Evolutionary conservation across 1,140 invertebrate species (phyloP), one percentile per base, ranked within the genome.

Genomic region (Macrosteles quadrilineatus): DNA sequence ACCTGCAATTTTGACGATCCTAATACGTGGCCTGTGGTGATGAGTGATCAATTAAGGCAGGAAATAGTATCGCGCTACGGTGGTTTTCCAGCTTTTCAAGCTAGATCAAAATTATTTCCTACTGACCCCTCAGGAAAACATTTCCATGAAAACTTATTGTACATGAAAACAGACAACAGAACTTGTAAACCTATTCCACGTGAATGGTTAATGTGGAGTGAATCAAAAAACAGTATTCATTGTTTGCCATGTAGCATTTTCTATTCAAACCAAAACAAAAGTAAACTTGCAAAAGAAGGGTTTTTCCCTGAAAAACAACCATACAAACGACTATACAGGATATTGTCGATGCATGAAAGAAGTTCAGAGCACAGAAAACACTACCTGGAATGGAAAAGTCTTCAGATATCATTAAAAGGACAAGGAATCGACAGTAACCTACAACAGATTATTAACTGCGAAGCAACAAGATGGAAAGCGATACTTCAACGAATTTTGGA

Each of bases 161-260:
- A 66, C 64, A 66, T 66, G 64, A 66, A 66, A 66, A 66, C 64
- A 66, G 64, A 66, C 40, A 66, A 66, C 64, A 66, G 64, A 66
- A 45, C 64, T 57, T 27, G 66, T 32, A 32, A 32, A 40, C 50
- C 21, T 57, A 27, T 67, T 67, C 32, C 32, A 67, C 43, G 66
- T 40, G 43, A 67, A 40, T 67, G 66, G 32, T 67, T 32, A 67
- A 67, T 67, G n/a, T 67, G 66, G 66, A 67, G 66, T 29, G 66
- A 47, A 53, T 19, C 64, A 45, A 67, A 67, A 40, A 67, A 66
- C 29, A 66, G 19, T 25, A 66, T 66, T 40, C 64, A 66, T 30
- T 66, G 25, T 66, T 66, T 66, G 29, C 66, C 66, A 1, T 67
- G 66, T 31, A 67, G 66, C 32, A 40, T 67, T 50, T 67, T 67